A percentile compares a stretch with the other conserved stretches of the same genome.
phyloP scores from a whole-genome alignment of 2,797 vertebrate species.

The Protosalanx chinensis region DNA sequence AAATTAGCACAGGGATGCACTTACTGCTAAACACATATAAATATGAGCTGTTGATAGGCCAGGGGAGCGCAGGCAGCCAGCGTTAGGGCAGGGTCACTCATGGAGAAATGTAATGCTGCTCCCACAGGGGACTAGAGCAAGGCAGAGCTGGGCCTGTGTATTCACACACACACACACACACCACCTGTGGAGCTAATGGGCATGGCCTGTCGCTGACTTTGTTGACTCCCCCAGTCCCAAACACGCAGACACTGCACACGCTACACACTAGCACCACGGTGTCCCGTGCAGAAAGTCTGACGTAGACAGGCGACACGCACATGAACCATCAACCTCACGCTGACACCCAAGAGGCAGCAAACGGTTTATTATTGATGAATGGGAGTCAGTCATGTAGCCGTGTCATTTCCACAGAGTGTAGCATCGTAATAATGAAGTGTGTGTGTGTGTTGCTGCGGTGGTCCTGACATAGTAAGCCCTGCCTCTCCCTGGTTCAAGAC shows the following conservation, averaged over 20 bases:
- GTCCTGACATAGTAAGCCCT: background rate
- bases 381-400: background rate
- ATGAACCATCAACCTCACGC: background rate
- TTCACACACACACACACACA: constrained; percentile 14
- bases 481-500: constrained; percentile 51
- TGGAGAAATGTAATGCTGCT: constrained; percentile 48
- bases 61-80: constrained; percentile 15
- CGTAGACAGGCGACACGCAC: background rate
- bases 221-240: constrained; percentile 18
- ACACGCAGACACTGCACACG: constrained; percentile 33
- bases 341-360: background rate
- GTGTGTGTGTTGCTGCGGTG: constrained; percentile 30
- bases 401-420: constrained; percentile 18
- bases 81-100: constrained; percentile 42
- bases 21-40: constrained; percentile 53
- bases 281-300: background rate
- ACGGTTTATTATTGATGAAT: constrained; percentile 31
- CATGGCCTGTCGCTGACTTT: constrained; percentile 14
- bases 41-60: constrained; percentile 30
- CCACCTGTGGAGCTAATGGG: constrained; percentile 40
- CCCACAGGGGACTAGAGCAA: background rate
- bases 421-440: constrained; percentile 21
- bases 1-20: constrained; percentile 70
- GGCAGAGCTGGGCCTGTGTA: background rate
- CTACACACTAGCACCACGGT: background rate